Evolutionary conservation across 2,888 invertebrate species (phyloP).

Genomic region (Melanophora roralis): DNA sequence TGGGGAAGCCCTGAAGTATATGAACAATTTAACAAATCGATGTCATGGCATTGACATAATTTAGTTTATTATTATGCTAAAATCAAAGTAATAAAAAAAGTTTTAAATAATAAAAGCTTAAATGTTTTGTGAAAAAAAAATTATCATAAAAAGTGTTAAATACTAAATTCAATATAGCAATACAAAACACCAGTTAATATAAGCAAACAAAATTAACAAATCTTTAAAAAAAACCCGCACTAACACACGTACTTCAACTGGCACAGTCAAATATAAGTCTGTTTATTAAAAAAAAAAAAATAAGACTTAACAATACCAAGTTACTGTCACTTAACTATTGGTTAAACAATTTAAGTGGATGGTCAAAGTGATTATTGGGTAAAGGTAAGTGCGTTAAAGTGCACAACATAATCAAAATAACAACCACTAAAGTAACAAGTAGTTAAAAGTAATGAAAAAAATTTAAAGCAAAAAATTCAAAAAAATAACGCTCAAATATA

Average conservation of each 20-base stretch:
- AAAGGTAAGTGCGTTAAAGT: conserved; percentile 53
- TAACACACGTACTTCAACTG: conserved; percentile 24
- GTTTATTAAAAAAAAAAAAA: too few species aligned
- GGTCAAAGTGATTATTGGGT: conserved; percentile 37
- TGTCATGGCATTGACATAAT: conserved; percentile 74
- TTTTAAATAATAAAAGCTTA: neutral
- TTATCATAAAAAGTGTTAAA: conserved; percentile 50
- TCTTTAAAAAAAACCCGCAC: neutral
- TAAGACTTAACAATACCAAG: conserved; percentile 11
- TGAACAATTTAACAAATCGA: conserved; percentile 64
- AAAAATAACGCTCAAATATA: conserved; percentile 47
- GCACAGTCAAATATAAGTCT: neutral
- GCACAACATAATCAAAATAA: conserved; percentile 38
- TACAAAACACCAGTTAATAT: conserved; percentile 24
- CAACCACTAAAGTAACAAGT: neutral
- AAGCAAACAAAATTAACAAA: conserved; percentile 40
- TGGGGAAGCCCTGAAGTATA: conserved; percentile 53
- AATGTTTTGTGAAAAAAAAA: conserved; percentile 4
- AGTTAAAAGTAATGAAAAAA: neutral
- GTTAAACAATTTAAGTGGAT: conserved; percentile 6
- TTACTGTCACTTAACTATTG: conserved; percentile 36
- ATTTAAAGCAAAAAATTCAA: conserved; percentile 18
- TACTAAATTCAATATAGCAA: conserved; percentile 23
- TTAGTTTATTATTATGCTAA: conserved; percentile 60
- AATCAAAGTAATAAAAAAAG: conserved; percentile 5